phyloP scores from a whole-genome alignment of 2,113 vertebrate genomes.

The Pan paniscus region DNA sequence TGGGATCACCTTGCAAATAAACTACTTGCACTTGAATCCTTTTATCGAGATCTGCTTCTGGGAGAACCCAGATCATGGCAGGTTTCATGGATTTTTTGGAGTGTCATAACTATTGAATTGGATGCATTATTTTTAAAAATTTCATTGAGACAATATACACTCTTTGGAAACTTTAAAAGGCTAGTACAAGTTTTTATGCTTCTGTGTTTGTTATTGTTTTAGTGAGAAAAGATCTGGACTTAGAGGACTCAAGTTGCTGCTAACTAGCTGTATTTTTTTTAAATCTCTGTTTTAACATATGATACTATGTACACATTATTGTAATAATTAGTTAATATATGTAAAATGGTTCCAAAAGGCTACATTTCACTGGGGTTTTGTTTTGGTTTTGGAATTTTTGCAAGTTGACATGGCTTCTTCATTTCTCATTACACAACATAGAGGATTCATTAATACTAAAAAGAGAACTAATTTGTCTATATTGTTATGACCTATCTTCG shows the following conservation, averaged over 20 bases:
- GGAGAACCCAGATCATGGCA: not conserved
- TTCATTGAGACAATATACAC: not conserved
- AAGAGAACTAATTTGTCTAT: not conserved
- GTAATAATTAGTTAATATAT: not conserved
- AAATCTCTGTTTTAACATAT: not conserved
- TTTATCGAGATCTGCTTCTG: not conserved
- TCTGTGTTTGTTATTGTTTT: not conserved
- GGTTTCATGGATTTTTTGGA: not conserved
- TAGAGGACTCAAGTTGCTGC: not conserved
- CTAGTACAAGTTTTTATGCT: not conserved
- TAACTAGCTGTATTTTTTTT: not conserved
- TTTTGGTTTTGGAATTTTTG: not conserved
- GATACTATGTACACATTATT: not conserved
- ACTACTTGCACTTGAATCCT: not conserved
- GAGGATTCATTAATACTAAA: slow-evolving; percentile 3
- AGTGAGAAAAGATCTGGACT: not conserved
- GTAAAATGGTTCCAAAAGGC: not conserved
- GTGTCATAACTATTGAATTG: not conserved
- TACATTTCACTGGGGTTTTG: not conserved
- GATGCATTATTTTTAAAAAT: not conserved
- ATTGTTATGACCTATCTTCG: not conserved
- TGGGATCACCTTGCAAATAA: not conserved
- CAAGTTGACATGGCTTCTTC: not conserved
- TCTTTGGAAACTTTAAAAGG: not conserved
- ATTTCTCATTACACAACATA: not conserved